These are phyloP conservation scores for Folsomia candida DNA, from an alignment of 2,888 invertebrate species.

Conservation along the genomic window DNA sequence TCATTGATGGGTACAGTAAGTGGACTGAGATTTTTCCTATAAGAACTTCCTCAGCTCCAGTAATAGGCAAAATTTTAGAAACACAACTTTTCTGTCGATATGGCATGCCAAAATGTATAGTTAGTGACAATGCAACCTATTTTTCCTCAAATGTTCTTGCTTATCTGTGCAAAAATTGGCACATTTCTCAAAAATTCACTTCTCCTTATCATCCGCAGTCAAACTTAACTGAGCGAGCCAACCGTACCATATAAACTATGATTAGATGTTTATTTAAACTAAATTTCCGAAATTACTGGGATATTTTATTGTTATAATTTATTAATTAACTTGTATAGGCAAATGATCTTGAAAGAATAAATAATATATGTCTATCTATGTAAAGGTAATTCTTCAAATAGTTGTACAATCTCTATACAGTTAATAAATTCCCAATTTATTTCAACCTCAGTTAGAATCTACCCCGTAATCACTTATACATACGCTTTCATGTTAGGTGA, in stretches of 20 bases:
- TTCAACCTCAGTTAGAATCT: too few relatives aligned
- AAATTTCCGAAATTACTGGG: too few relatives aligned
- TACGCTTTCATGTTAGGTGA: too few relatives aligned
- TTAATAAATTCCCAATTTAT: too few relatives aligned
- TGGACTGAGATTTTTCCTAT: constrained; percentile 20
- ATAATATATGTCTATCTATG: too few relatives aligned
- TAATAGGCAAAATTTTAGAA: background rate
- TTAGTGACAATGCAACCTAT: constrained; percentile 5
- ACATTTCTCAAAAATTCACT: background rate
- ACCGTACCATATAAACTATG: background rate
- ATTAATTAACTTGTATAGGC: too few relatives aligned
- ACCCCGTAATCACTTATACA: too few relatives aligned
- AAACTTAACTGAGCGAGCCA: background rate
- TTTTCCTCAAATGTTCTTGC: background rate
- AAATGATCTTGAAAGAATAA: too few relatives aligned
- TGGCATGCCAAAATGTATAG: background rate
- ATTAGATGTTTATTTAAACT: background rate
- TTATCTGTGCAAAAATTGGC: constrained; percentile 11
- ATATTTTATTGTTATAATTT: too few relatives aligned
- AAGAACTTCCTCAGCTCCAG: background rate
- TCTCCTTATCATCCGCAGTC: too few relatives aligned
- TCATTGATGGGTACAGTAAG: constrained; percentile 37
- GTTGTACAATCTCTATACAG: too few relatives aligned
- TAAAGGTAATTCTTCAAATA: too few relatives aligned
- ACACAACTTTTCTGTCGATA: background rate